Evolutionary conservation across 2,797 vertebrate genomes (phyloP), one percentile per base, ranked within the genome.

Genomic region (Tenualosa ilisha): DNA sequence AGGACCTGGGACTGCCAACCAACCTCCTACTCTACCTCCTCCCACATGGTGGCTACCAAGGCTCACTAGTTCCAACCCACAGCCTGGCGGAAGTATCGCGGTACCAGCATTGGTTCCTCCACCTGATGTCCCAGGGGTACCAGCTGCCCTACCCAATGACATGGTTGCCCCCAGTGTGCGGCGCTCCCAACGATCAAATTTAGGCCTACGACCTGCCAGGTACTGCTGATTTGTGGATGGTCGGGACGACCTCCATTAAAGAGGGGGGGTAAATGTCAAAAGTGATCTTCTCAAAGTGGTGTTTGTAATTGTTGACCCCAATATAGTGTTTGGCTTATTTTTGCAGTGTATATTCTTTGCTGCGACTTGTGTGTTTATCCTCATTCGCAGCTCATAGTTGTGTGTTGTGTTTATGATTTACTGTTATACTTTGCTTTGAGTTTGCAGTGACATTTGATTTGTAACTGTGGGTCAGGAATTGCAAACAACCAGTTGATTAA

Each of bases 201-300:
- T 49, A 20, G 81, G 81, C 22, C 22, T 81, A 12, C 81, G 8
- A 46, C 81, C 81, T 49, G 81, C 37, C 40, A 13, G 81, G 81
- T 81, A 81, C 59, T n/a, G 59, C 40, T 43, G 15, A 6, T n/a
- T 22, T 15, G 20, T 81, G 50, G 81, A 50, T 43, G 81, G 40
- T 81, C n/a, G n/a, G 81, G 46, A 7, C 46, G 46, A 81, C 81
- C 81, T 81, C 37, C 15, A 49, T 81, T 81, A 46, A n/a, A n/a
- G n/a, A 81, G 40, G 40, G 81, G 81, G 81, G 81, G 22, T 13
- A n/a, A 61, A 61, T 61, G 59, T 61, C 59, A 61, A 61, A 17
- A 54, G 46, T 7, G 7, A 49, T 3, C 46, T 49, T 49, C 7
- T 49, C n/a, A n/a, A n/a, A n/a, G n/a, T n/a, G n/a, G n/a, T n/a